A percentile compares a stretch with the other conserved stretches of the same genome.
These are phyloP conservation scores for Nymphalis urticae DNA, from an alignment of 2,888 invertebrate genomes.

Conservation along the genomic window DNA sequence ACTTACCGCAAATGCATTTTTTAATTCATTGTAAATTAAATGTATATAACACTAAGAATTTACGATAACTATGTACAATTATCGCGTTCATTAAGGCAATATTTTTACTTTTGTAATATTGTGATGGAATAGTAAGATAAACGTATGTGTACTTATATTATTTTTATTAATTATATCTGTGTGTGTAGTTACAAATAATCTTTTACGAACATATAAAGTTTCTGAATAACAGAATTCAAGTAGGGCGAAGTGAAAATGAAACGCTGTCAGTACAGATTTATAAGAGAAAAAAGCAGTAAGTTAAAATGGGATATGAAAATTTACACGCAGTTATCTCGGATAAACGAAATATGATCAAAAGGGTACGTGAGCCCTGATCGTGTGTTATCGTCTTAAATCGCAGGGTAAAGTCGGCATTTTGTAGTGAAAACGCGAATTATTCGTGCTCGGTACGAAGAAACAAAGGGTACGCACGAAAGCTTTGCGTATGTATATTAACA, in stretches of 20 bases:
- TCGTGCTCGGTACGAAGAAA: constrained; percentile 33
- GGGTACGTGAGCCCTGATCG: constrained; percentile 14
- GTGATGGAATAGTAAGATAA: not conserved
- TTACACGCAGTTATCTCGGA: constrained; percentile 19
- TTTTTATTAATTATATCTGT: no score
- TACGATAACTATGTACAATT: no score
- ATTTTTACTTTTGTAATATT: no score
- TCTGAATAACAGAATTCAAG: constrained; percentile 21
- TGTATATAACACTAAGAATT: no score
- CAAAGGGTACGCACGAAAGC: constrained; percentile 34
- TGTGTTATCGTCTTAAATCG: constrained; percentile 25
- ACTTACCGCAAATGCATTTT: no score
- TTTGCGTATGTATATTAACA: constrained; percentile 17
- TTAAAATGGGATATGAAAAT: constrained; percentile 18
- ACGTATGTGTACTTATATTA: no score
- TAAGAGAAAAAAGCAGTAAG: not conserved
- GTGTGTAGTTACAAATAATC: no score
- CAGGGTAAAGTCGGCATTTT: constrained; percentile 21
- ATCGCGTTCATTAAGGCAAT: no score
- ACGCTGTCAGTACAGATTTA: constrained; percentile 11
- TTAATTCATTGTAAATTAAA: no score
- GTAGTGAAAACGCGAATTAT: constrained; percentile 26
- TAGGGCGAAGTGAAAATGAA: constrained; percentile 20
- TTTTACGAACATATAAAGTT: not conserved
- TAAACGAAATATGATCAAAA: constrained; percentile 24